A percentile compares a stretch with the other conserved stretches of the same genome.
phyloP scores from a whole-genome alignment of 2,113 vertebrate genomes.

The Pygathrix nemaeus region DNA sequence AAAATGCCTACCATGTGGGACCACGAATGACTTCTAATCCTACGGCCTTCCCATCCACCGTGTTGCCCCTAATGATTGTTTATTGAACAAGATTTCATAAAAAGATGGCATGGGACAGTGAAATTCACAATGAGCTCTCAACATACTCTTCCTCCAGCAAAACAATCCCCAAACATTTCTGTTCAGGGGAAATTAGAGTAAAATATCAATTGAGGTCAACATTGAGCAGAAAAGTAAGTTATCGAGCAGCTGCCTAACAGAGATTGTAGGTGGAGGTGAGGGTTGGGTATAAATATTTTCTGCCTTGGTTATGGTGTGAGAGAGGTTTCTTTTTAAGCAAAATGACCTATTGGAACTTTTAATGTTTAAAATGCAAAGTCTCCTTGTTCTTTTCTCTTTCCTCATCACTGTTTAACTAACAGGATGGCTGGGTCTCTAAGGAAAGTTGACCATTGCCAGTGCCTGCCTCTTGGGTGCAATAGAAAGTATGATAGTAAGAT shows the following conservation, averaged over 20 bases:
- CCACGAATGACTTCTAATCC: neutral
- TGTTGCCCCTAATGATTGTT: neutral
- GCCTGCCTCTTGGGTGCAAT: neutral
- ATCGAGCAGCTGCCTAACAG: no score
- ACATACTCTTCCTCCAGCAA: neutral
- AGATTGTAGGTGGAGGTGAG: neutral
- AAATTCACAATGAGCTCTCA: neutral
- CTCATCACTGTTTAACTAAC: neutral
- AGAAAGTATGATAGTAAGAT: neutral
- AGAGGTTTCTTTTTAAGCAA: neutral
- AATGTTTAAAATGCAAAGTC: neutral
- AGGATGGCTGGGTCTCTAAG: neutral
- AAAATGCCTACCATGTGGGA: neutral
- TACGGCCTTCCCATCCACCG: neutral
- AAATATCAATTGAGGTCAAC: neutral
- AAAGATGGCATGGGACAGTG: neutral
- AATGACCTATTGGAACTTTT: neutral
- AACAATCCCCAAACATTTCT: neutral
- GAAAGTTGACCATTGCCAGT: neutral
- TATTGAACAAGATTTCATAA: neutral
- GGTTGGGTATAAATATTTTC: neutral
- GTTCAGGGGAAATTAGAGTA: neutral
- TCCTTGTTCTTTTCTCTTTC: neutral
- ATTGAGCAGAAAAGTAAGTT: neutral
- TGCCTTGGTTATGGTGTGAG: neutral